Conservation (phyloP, 1,140 invertebrate species). For the Paraescarpia echinospica region DNA sequence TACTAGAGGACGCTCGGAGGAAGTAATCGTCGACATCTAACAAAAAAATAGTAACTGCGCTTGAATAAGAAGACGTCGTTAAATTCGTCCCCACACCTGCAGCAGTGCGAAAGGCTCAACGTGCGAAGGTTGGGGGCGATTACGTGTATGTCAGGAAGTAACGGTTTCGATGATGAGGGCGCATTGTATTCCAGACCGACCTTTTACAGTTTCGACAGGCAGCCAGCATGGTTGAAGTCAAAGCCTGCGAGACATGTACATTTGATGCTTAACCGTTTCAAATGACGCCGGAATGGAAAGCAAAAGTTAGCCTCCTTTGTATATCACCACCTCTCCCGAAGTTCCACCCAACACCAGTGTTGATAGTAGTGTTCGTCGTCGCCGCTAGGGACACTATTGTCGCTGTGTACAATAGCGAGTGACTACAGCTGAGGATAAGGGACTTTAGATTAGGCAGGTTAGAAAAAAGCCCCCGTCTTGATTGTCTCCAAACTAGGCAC, state of each 20-base stretch:
- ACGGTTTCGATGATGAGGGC: background rate
- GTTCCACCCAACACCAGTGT: background rate
- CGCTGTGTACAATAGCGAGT: background rate
- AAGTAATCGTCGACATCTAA: no score
- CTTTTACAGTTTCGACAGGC: background rate
- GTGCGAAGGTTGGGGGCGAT: background rate
- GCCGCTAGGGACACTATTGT: background rate
- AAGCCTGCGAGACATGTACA: background rate
- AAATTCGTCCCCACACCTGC: no score
- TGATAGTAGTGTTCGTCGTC: background rate
- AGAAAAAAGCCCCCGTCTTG: background rate
- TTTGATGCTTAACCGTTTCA: background rate
- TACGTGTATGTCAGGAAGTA: background rate
- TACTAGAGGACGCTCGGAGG: no score
- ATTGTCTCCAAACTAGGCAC: background rate
- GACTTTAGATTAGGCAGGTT: background rate
- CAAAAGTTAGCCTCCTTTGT: background rate
- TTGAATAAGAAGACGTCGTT: no score
- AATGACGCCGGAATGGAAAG: background rate
- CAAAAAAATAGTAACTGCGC: no score
- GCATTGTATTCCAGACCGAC: background rate
- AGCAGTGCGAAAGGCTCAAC: background rate
- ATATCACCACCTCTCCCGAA: background rate
- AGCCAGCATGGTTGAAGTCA: background rate
- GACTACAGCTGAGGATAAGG: background rate